Percentiles rank a stretch among this genome's conserved stretches.
Evolutionary conservation across 2,797 vertebrate species (phyloP).

Genomic region (Euthynnus affinis): DNA sequence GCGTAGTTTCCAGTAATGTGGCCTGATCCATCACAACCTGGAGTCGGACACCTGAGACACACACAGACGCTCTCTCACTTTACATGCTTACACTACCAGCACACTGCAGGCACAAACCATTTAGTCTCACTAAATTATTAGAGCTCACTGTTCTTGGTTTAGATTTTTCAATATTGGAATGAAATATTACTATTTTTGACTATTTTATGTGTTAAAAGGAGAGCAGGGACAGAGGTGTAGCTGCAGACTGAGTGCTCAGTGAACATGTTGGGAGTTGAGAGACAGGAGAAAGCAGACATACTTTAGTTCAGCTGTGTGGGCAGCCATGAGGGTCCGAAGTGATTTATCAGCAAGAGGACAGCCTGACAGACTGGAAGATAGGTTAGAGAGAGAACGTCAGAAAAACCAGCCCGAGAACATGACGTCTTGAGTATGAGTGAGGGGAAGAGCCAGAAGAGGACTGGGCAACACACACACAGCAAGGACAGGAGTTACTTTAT

Average conservation of each 20-base stretch:
- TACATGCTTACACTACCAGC: neutral
- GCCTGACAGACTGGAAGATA: conserved; percentile 97
- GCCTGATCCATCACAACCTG: conserved; percentile 97
- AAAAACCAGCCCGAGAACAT: conserved; percentile 65
- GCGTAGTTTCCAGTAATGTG: conserved; percentile 99
- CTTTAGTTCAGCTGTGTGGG: conserved; percentile 99
- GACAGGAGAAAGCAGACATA: conserved; percentile 90
- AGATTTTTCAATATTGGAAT: conserved; percentile 26
- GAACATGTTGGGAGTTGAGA: conserved; percentile 71
- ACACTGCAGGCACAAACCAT: conserved; percentile 22
- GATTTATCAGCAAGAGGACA: conserved; percentile 99
- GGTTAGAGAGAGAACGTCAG: conserved; percentile 74
- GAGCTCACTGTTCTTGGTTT: conserved; percentile 33
- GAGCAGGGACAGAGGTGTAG: conserved; percentile 67
- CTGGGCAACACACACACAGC: conserved; percentile 23
- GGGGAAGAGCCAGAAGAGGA: conserved; percentile 56
- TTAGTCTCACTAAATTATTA: conserved; percentile 30
- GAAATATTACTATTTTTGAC: conserved; percentile 27
- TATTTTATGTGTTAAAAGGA: conserved; percentile 47
- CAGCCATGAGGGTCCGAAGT: conserved; percentile 99
- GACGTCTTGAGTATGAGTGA: conserved; percentile 60
- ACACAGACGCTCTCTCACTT: conserved; percentile 35
- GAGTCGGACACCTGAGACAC: conserved; percentile 95
- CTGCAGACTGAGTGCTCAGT: conserved; percentile 61
- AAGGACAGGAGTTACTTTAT: conserved; percentile 20